Conservation (phyloP, 2,113 vertebrate species). For the Rhadina sibilatrix region DNA sequence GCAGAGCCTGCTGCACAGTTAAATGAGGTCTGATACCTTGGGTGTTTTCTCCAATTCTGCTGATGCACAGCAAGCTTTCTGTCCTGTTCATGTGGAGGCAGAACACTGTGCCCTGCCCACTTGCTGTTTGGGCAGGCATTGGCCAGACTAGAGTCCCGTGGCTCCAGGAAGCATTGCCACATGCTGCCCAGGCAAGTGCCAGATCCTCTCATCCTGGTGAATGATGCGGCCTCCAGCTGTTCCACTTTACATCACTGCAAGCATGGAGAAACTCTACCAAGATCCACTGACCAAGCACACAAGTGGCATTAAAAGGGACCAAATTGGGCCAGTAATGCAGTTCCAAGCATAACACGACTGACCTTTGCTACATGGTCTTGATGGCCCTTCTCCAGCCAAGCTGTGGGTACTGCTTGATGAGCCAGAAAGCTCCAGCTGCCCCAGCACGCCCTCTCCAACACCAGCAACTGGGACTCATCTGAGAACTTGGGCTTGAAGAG, state of each 20-base stretch:
- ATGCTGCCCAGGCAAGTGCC: fast-evolving
- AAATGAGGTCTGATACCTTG: fast-evolving
- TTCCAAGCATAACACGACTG: fast-evolving
- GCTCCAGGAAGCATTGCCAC: neutral
- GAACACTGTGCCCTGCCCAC: fast-evolving
- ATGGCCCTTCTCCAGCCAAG: neutral
- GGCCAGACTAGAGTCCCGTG: neutral
- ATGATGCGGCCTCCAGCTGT: neutral
- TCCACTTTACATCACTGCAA: neutral
- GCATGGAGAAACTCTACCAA: neutral
- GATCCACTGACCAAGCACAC: neutral
- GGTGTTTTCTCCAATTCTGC: neutral
- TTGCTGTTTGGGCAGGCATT: fast-evolving
- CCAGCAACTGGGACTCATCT: neutral
- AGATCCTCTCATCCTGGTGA: neutral
- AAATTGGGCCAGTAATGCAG: neutral
- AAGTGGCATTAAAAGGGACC: neutral
- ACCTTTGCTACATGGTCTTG: fast-evolving
- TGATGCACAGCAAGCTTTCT: neutral
- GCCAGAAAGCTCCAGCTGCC: neutral
- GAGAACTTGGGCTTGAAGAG: neutral
- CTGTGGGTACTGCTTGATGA: fast-evolving
- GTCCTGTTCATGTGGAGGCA: fast-evolving
- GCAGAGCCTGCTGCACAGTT: neutral
- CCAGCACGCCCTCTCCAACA: neutral